Evolutionary conservation across 2,888 invertebrate species (phyloP), one percentile per base, ranked within the genome.

Genomic region (Molanna angustata): DNA sequence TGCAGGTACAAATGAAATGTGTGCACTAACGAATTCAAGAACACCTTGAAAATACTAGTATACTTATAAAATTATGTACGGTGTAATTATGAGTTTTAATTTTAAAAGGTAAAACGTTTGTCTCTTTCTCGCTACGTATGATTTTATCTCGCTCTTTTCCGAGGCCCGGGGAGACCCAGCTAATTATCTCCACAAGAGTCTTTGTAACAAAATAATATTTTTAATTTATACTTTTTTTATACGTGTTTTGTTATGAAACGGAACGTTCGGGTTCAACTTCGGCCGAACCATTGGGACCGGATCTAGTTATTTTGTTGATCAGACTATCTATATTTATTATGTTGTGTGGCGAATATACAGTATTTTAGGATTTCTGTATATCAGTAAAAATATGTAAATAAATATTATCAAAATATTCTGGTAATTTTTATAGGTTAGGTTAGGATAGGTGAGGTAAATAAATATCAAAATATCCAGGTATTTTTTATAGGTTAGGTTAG

Each of bases 61-160:
- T 49, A 52, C 52, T 52, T 52, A 37, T 46, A 45, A 50, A 49
- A 56, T 56, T 56, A 47, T 45, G 54, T 57, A 54, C 46, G 51
- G 53, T 51, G 51, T 57, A 57, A 57, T 57, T 57, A 57, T 57
- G 54, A 54, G 57, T 51, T 54, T 57, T 53, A 57, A 57, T 57
- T 57, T 51, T 46, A 47, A 37, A 46, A 42, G 49, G 56, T 49
- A 42, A 19, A 18, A 42, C 43, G 35, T n/a, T 19, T 33, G 39
- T 42, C 45, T 31, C 40, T 2, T 43, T 35, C 45, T 40, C 14
- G 27, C 42, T 20, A n/a, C n/a, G 43, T 33, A 50, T 35, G 14
- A 49, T 37, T 6, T 14, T 22, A 46, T 53, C 44, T 37, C 48
- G 18, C 40, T 43, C 50, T 21, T 42, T 20, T 47, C 6, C 44